Conservation (phyloP, 2,113 vertebrate genomes). For the Leptosomus discolor region DNA sequence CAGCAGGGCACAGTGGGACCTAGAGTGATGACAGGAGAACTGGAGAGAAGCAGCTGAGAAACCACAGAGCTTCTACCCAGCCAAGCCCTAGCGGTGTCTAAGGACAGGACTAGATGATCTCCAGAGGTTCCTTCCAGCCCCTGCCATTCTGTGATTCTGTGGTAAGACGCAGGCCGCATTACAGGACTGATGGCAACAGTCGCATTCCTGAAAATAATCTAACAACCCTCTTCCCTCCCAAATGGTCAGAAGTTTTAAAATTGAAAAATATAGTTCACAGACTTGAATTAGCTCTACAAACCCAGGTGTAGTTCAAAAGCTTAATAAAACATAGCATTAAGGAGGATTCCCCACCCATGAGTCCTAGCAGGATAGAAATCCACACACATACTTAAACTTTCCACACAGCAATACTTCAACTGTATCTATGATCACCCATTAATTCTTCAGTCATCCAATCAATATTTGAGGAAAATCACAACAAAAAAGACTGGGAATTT, state of each 20-base stretch:
- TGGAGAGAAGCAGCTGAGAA: background rate
- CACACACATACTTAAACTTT: background rate
- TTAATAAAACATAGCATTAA: background rate
- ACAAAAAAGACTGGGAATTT: background rate
- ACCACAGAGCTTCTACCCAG: background rate
- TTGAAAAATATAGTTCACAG: background rate
- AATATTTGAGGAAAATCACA: background rate
- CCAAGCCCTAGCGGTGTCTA: background rate
- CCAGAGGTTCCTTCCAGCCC: too few relatives aligned
- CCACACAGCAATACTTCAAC: background rate
- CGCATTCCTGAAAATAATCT: background rate
- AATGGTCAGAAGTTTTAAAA: background rate
- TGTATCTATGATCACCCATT: background rate
- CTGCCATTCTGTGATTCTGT: too few relatives aligned
- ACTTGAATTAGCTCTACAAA: background rate
- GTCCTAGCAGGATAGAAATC: background rate
- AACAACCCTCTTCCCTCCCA: fast-evolving
- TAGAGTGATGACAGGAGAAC: background rate
- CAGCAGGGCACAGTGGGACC: background rate
- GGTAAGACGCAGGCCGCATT: background rate
- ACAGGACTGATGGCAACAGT: background rate
- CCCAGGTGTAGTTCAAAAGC: background rate
- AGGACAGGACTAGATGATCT: too few relatives aligned
- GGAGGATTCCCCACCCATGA: background rate
- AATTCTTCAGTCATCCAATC: background rate